Evolutionary conservation across 2,888 invertebrate species (phyloP).

Genomic region (Drosophila rellima): DNA sequence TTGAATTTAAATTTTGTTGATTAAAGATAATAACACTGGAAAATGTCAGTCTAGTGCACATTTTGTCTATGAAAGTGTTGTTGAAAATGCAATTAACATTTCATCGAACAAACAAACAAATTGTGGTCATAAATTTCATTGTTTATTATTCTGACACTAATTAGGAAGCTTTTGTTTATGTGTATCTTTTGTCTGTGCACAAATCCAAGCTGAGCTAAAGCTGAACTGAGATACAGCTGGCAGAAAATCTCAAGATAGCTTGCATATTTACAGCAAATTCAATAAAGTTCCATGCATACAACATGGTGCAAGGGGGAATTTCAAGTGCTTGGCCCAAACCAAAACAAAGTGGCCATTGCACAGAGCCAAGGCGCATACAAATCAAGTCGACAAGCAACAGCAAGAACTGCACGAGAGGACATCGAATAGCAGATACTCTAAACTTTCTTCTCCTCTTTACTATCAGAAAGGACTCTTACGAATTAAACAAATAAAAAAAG

Average conservation of each 20-base stretch:
- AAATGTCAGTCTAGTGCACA: constrained; percentile 1
- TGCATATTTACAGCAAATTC: constrained; percentile 62
- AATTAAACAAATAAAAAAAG: too few relatives aligned
- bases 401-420: constrained; percentile 17
- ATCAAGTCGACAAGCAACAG: constrained; percentile 59
- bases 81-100: constrained; percentile 19
- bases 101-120: constrained; percentile 3
- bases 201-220: constrained; percentile 16
- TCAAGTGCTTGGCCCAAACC: constrained; percentile 54
- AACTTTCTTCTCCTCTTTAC: background rate
- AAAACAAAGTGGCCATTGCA: constrained; percentile 73
- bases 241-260: constrained; percentile 42
- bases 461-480: background rate
- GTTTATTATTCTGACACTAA: constrained; percentile 31
- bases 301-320: constrained; percentile 49
- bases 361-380: constrained; percentile 69
- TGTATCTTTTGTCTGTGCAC: constrained; percentile 20
- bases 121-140: constrained; percentile 15
- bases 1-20: constrained; percentile 1
- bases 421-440: background rate
- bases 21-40: background rate
- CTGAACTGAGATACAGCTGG: constrained; percentile 25
- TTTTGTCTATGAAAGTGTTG: background rate
- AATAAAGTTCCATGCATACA: constrained; percentile 54
- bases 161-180: constrained; percentile 23